These are phyloP conservation scores for Entomobrya proxima DNA, from an alignment of 2,888 invertebrate genomes.

Conservation along the genomic window DNA sequence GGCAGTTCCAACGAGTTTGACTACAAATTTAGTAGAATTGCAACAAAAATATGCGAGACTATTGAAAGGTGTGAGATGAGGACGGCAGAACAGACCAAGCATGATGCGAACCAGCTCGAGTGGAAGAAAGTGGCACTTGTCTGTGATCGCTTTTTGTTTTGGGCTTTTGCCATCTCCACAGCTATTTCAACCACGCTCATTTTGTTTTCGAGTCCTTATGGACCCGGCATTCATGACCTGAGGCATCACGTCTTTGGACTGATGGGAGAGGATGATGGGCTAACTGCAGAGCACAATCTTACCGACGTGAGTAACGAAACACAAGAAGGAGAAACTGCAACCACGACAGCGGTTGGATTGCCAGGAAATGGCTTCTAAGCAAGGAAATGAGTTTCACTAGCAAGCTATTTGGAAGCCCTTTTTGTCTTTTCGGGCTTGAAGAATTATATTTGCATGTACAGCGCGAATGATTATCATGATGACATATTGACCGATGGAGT, in stretches of 20 bases:
- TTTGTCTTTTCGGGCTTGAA: too few species aligned
- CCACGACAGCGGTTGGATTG: neutral
- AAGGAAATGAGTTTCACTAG: too few species aligned
- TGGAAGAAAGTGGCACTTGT: constrained; percentile 91
- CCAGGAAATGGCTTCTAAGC: too few species aligned
- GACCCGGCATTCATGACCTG: constrained; percentile 77
- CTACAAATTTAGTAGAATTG: constrained; percentile 83
- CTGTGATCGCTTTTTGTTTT: constrained; percentile 87
- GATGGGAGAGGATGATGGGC: neutral
- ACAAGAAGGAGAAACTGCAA: neutral
- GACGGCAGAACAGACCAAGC: constrained; percentile 86
- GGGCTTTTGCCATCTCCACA: constrained; percentile 86
- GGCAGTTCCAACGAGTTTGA: constrained; percentile 79
- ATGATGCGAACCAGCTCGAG: constrained; percentile 88
- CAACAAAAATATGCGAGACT: constrained; percentile 84
- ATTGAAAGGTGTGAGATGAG: constrained; percentile 89
- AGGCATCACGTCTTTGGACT: constrained; percentile 47
- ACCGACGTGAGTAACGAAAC: neutral
- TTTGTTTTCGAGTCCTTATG: constrained; percentile 83
- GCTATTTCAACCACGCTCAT: constrained; percentile 88
- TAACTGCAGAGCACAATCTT: neutral
- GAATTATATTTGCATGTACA: too few species aligned
- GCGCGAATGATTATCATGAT: too few species aligned
- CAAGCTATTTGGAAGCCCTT: too few species aligned
- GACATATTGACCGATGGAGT: too few species aligned